Base-by-base conservation (phyloP, 2,113 vertebrate genomes). In the Alligator sinensis region DNA sequence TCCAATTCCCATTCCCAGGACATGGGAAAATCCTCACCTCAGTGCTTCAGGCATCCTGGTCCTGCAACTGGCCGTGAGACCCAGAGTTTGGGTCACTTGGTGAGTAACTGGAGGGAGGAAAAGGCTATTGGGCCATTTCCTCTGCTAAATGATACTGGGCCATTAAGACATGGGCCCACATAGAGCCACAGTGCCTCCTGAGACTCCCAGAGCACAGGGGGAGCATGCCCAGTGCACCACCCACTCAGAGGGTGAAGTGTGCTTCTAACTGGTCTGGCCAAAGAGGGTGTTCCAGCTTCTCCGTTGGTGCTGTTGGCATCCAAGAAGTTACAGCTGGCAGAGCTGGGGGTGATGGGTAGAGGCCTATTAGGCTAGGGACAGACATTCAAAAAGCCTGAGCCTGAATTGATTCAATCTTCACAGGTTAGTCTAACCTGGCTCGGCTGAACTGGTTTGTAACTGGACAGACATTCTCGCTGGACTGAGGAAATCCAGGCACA, bases 11-110 rank as follows among this genome's bases (percentile, higher is more conserved):
- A 54, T 24, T 47, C 15, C 34, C 30, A 24, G 28, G 38, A n/a
- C 9, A n/a, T 2, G 47, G 47, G 47, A 47, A 47, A 47, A 47
- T 47, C 47, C 47, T 47, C 9, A 47, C 9, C 47, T 47, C 47
- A 47, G 47, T 47, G 2, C 11, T 75, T 28, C 1, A 0, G 2
- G 7, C 75, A 55, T 57, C 15, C 34, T 79, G 47, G 76, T 25
- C n/a, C 5, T 21, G 9, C 0, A 1, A 27, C 12, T 16, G n/a
- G 57, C 15, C 47, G 83, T 68, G 55, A 86, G 47, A 27, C 24
- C 11, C 34, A 58, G 28, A 80, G 11, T 18, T 61, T 28, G 18
- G 27, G 27, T n/a, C 15, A 5, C n/a, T 82, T 0, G 1, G 70
- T 68, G 28, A 68, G 18, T 30, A 68, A 68, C 64, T n/a, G 64